Evolutionary conservation across 2,888 invertebrate species (phyloP).

Genomic region (Hermodice carunculata): DNA sequence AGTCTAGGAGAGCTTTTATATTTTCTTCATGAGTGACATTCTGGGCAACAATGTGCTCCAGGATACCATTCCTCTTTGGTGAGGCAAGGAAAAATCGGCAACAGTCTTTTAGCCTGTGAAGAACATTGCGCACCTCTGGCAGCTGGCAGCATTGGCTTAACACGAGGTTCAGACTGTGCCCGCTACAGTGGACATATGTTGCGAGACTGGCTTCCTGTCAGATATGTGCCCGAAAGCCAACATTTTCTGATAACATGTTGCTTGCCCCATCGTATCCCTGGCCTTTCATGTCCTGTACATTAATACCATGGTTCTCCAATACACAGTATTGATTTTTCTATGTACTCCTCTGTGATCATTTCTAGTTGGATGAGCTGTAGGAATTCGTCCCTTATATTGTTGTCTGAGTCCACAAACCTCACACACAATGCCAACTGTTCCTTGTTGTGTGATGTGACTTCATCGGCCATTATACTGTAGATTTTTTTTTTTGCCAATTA

Average conservation of each 20-base stretch:
- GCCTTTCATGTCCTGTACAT: background rate
- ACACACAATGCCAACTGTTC: background rate
- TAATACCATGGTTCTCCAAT: no score
- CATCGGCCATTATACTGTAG: background rate
- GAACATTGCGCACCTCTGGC: background rate
- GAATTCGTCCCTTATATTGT: slow-evolving; percentile 7
- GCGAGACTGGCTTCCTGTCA: slow-evolving; percentile 3
- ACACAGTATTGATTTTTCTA: no score
- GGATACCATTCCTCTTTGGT: background rate
- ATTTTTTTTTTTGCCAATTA: background rate
- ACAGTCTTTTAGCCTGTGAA: background rate
- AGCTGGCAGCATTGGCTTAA: background rate
- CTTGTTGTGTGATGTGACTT: slow-evolving; percentile 2
- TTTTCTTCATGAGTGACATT: background rate
- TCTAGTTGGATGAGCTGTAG: background rate
- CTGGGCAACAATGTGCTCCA: background rate
- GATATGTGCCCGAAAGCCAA: background rate
- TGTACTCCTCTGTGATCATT: background rate
- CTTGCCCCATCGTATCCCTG: slow-evolving; percentile 15
- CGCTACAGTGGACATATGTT: background rate
- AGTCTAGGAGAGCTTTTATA: background rate
- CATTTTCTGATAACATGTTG: slow-evolving; percentile 2
- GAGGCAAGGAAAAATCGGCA: background rate
- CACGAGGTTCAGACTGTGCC: slow-evolving; percentile 11
- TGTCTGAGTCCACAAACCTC: background rate